These are phyloP conservation scores for Phocides pigmalion DNA, from an alignment of 1,140 invertebrate species.

Conservation along the genomic window DNA sequence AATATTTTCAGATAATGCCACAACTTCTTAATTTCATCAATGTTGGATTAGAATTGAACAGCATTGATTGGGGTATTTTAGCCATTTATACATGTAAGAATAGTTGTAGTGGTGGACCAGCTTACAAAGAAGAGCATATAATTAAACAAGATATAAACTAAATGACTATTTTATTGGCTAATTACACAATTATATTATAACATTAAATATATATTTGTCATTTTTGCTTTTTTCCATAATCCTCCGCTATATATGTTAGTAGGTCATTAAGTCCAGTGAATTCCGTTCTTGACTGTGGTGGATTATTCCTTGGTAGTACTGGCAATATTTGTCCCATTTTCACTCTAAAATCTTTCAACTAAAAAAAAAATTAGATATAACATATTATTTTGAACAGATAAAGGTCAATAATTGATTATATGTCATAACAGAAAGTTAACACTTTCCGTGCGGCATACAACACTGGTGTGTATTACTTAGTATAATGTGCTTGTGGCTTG, in stretches of 20 bases:
- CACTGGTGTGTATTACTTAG: too few species aligned
- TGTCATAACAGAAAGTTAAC: too few species aligned
- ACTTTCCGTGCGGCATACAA: too few species aligned
- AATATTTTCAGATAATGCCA: constrained; percentile 95
- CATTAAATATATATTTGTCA: not conserved
- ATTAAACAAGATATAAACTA: constrained; percentile 93
- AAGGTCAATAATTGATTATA: too few species aligned
- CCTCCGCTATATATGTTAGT: constrained; percentile 88
- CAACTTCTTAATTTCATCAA: constrained; percentile 92
- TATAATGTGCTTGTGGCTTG: too few species aligned
- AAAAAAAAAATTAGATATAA: constrained; percentile 51
- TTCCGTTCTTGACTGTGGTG: constrained; percentile 92
- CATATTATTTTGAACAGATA: too few species aligned
- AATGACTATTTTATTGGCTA: constrained; percentile 48
- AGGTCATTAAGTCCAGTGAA: constrained; percentile 93
- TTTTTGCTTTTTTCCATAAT: constrained; percentile 74
- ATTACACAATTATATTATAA: not conserved
- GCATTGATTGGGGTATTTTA: constrained; percentile 95
- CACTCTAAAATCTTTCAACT: constrained; percentile 89
- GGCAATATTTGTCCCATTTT: constrained; percentile 90
- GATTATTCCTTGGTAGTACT: constrained; percentile 91
- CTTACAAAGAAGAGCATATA: constrained; percentile 91
- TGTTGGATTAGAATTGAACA: constrained; percentile 87
- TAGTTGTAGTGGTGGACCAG: constrained; percentile 87
- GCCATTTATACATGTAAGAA: constrained; percentile 93